phyloP scores from a whole-genome alignment of 2,888 invertebrate species.

The Tridacna gigas region DNA sequence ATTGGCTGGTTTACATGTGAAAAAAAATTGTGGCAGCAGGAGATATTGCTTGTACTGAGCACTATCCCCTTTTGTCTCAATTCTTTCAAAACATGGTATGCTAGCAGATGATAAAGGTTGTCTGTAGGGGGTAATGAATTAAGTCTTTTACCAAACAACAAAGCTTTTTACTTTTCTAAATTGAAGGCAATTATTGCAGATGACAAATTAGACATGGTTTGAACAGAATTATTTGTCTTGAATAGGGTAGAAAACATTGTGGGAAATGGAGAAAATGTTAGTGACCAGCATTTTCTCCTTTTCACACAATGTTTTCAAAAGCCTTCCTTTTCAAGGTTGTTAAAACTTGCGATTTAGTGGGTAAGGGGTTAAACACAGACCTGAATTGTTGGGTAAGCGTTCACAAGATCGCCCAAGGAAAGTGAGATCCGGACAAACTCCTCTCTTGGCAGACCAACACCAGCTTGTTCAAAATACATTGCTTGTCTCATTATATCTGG shows the following conservation, averaged over 20 bases:
- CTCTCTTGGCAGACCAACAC: constrained; percentile 89
- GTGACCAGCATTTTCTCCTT: not conserved
- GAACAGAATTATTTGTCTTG: not conserved
- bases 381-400: constrained; percentile 59
- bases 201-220: no score
- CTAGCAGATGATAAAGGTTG: no score
- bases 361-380: constrained; percentile 23
- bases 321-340: not conserved
- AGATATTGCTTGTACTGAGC: no score
- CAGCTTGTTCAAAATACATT: constrained; percentile 88
- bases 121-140: no score
- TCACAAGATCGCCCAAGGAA: constrained; percentile 89
- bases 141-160: no score
- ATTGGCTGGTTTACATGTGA: no score
- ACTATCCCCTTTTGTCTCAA: no score
- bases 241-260: not conserved
- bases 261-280: not conserved
- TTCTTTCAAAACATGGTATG: no score
- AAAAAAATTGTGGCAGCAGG: no score
- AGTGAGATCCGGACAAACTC: constrained; percentile 91
- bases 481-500: constrained; percentile 85
- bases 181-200: no score
- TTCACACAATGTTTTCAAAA: not conserved
- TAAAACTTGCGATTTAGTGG: not conserved
- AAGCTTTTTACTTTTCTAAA: no score